A percentile compares a stretch with the other conserved stretches of the same genome.
Conservation (phyloP, 2,797 vertebrate species). For the Chromobotia macracanthus region DNA sequence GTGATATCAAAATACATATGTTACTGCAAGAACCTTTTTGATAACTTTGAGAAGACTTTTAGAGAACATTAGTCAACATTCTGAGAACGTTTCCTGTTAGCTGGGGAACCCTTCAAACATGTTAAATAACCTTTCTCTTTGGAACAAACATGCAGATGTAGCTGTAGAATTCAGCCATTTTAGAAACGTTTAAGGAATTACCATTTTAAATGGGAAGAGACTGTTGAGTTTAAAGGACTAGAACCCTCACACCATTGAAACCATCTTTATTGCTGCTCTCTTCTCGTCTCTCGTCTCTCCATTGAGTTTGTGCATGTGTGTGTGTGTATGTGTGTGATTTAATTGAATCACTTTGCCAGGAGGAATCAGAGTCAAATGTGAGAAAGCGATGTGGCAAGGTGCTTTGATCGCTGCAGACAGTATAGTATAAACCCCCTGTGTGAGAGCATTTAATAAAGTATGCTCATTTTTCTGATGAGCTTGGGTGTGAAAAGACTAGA, state of each 20-base stretch:
- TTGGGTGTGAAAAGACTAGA: conserved; percentile 71
- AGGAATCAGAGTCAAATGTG: conserved; percentile 59
- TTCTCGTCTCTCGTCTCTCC: conserved; percentile 6
- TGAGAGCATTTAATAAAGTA: conserved; percentile 80
- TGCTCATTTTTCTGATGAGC: conserved; percentile 75
- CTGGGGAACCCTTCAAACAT: conserved; percentile 61
- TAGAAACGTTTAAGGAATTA: neutral
- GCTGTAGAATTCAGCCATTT: neutral
- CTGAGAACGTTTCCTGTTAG: too few relatives aligned
- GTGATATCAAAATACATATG: too few relatives aligned
- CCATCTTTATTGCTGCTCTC: conserved; percentile 1
- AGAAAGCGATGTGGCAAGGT: conserved; percentile 56
- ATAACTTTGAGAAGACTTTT: too few relatives aligned
- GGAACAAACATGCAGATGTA: neutral
- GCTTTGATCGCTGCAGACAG: conserved; percentile 76
- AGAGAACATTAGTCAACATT: too few relatives aligned
- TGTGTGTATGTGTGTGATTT: conserved; percentile 71
- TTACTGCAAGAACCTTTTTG: too few relatives aligned
- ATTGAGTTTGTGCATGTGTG: conserved; percentile 58
- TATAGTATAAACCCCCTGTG: conserved; percentile 66
- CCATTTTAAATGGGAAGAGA: neutral
- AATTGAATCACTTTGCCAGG: conserved; percentile 77
- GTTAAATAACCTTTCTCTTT: conserved; percentile 66
- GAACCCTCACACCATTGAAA: conserved; percentile 5
- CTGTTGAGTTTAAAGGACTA: conserved; percentile 4